Conservation (phyloP, 1,140 invertebrate species). For the Eupristina koningsbergeri region DNA sequence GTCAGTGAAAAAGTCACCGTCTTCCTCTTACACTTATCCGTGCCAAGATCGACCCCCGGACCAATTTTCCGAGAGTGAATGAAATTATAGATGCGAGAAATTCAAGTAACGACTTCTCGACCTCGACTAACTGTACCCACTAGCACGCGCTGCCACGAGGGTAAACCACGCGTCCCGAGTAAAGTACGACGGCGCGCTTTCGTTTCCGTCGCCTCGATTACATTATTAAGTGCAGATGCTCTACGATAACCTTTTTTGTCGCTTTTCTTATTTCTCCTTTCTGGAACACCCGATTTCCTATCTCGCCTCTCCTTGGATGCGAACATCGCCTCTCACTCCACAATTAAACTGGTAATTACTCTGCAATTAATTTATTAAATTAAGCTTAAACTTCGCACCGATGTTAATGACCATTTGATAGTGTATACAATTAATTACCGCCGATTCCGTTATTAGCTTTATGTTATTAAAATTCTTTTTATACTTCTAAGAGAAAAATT, state of each 20-base stretch:
- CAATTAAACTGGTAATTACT: not conserved
- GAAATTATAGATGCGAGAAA: constrained; percentile 33
- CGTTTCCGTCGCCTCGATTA: not conserved
- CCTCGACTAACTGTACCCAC: constrained; percentile 28
- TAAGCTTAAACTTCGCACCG: not conserved
- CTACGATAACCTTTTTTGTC: not conserved
- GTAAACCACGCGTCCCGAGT: too few species aligned
- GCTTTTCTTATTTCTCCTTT: not conserved
- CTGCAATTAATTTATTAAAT: constrained; percentile 12
- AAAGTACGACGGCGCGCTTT: too few species aligned
- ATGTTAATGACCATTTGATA: not conserved
- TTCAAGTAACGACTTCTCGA: not conserved
- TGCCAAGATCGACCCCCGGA: not conserved
- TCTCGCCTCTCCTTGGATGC: too few species aligned
- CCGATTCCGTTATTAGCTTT: not conserved
- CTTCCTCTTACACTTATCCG: not conserved
- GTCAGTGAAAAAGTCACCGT: not conserved
- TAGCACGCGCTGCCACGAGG: too few species aligned
- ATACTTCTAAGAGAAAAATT: too few species aligned
- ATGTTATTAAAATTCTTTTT: not conserved
- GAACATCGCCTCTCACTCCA: not conserved
- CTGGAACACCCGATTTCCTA: not conserved
- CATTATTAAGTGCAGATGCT: not conserved
- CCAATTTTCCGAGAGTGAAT: constrained; percentile 5
- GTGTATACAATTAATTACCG: not conserved